Evolutionary conservation across 2,113 vertebrate genomes (phyloP), one percentile per base, ranked within the genome.

Genomic region (Galeopterus variegatus): DNA sequence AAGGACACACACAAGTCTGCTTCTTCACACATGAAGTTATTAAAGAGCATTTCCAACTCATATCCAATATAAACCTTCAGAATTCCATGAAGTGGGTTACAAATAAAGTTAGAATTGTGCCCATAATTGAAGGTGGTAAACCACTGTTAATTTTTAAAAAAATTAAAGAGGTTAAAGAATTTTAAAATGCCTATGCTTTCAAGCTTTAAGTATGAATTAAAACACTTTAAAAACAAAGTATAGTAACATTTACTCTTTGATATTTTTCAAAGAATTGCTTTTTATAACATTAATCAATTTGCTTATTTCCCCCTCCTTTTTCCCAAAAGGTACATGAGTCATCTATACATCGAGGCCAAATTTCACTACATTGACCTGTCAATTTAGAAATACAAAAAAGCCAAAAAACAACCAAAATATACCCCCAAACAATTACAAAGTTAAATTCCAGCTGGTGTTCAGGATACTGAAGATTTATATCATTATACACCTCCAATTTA

Each of bases 281-380:
- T 97, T 95, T 93, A 36, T 65, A 80, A 79, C 50, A 86, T 54
- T 86, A 95, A 85, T 82, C 45, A 67, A 75, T 87, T 83, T 89
- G 56, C 77, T 92, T 88, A 58, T 94, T 86, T 58, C 36, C 17
- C 19, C 50, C 83, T 5, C 48, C 60, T 91, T 56, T 52, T 95
- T 64, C n/a, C 82, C 36, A 90, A 98, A 82, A 95, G 70, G 26
- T 8, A 93, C 19, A 82, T 24, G 41, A 48, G 70, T 64, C 33
- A 65, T 76, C 45, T 76, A 72, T 7, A 70, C 15, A 83, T 1
- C 50, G 65, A 96, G 77, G 50, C 19, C 10, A 8, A 31, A 64
- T 69, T 95, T 95, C 50, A 90, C 86, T 52, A 92, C 50, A 86
- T 0, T 82, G 50, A 82, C 50, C 15, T 65, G 36, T 80, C 88